Base-by-base conservation (phyloP, 92 coral and sea anemone species). In the Siderastrea siderea region DNA sequence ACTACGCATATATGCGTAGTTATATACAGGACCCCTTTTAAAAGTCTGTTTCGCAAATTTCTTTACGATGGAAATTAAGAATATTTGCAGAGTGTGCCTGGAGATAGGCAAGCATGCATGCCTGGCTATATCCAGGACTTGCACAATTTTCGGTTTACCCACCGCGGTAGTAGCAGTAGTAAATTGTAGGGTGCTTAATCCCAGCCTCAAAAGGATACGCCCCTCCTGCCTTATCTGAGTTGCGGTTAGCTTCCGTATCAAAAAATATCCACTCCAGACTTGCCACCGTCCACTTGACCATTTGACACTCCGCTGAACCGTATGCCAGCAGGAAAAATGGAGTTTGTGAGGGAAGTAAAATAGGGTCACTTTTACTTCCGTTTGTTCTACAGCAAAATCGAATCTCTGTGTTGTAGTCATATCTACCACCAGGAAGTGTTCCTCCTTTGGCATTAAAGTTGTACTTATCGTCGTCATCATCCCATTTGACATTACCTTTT, bases 301-400 rank as follows among this genome's bases (percentile, higher is more conserved):
- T 92, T 50, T 93, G 95, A 75, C 95, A 93, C 19, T 90, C 69
- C 10, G 83, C 51, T 11, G 93, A 90, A 2, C 75, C 82, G 50
- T 90, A 93, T 17, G 96, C 93, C 74, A 93, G 77, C 47, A 93
- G 87, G 64, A 76, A 93, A 75, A 93, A 90, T 9, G 96, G 96
- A 16, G 69, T 74, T 3, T 80, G 1, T 47, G 80, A 49, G 49
- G 96, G 96, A 12, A 93, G 93, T 38, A 48, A n/a, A 52, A 93
- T 73, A 7, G 96, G 92, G 0, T 19, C 51, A 3, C 52, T 66
- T 55, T 82, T 90, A 68, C 58, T 69, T 16, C 96, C 92, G 44
- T 53, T 77, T 1, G 90, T 90, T 79, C 57, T 82, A 81, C 96
- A 93, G 61, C 88, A 90, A 72, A 82, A 90, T 13, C 64, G 12